phyloP scores from a whole-genome alignment of 2,888 invertebrate species.

The Scaptomyza caliginosa region DNA sequence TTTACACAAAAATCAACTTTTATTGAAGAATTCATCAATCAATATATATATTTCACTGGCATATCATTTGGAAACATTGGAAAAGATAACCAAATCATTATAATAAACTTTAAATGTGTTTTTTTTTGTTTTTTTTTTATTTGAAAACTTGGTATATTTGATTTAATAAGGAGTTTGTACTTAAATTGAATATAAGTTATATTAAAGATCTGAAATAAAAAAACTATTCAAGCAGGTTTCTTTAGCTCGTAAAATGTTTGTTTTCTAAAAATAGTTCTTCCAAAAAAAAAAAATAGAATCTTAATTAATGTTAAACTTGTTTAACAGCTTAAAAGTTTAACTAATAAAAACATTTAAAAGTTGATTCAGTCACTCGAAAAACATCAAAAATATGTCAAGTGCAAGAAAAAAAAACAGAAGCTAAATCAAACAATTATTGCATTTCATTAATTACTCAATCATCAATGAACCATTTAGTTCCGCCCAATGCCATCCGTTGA shows the following conservation, averaged over 20 bases:
- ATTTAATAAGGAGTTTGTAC: not conserved
- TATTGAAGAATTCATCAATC: not conserved
- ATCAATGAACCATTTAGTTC: not conserved
- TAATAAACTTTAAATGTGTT: slow-evolving; percentile 25
- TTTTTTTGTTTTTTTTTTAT: slow-evolving; percentile 32
- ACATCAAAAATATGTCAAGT: not conserved
- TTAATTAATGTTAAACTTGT: slow-evolving; percentile 9
- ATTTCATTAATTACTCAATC: not conserved
- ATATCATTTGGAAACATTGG: not conserved
- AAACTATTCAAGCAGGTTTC: slow-evolving; percentile 47
- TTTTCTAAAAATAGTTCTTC: slow-evolving; percentile 43
- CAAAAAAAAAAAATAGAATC: slow-evolving; percentile 21
- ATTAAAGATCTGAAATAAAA: slow-evolving; percentile 19
- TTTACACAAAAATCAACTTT: not conserved
- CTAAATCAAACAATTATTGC: not conserved
- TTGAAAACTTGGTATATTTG: not conserved
- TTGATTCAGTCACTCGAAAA: not conserved
- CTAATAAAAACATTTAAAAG: not conserved
- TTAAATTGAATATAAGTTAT: slow-evolving; percentile 46
- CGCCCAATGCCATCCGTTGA: not conserved
- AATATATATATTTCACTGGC: no score
- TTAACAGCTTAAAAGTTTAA: slow-evolving; percentile 1
- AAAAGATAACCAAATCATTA: slow-evolving; percentile 3
- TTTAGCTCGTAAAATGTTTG: slow-evolving; percentile 27
- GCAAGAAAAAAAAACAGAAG: not conserved